Conservation (phyloP, 64 coral and sea anemone species). For the Anthopleura sola region DNA sequence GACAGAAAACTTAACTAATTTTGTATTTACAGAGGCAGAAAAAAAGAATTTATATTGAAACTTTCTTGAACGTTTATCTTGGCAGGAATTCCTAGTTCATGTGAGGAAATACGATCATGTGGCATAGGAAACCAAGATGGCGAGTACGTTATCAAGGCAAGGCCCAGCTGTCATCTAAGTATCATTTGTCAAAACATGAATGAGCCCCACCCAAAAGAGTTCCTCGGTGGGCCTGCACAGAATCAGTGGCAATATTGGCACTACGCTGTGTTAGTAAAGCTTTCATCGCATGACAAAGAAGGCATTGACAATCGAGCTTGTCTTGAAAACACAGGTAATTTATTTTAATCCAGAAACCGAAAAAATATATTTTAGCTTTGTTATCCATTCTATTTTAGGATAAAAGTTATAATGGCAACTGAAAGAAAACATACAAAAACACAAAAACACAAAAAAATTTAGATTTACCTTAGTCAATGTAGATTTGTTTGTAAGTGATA, state of each 20-base stretch:
- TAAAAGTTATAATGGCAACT: no score
- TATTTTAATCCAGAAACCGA: background rate
- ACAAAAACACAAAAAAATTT: no score
- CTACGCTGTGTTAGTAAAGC: conserved; percentile 75
- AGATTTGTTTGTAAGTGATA: no score
- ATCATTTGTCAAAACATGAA: conserved; percentile 96
- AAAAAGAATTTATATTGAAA: no score
- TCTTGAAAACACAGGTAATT: conserved; percentile 72
- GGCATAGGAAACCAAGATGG: conserved; percentile 90
- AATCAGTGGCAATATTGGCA: conserved; percentile 90
- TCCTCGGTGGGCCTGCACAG: conserved; percentile 77
- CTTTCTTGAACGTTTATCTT: background rate
- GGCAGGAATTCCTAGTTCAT: conserved; percentile 81
- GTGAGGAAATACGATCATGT: conserved; percentile 79
- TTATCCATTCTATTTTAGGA: no score
- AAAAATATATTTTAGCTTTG: no score
- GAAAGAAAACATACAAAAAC: no score
- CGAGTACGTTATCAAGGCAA: conserved; percentile 77
- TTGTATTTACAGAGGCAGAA: no score
- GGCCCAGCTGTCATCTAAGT: conserved; percentile 80
- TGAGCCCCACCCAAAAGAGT: conserved; percentile 79
- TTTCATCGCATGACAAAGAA: conserved; percentile 76
- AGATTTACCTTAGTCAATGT: no score
- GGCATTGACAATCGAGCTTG: conserved; percentile 77
- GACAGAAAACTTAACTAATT: no score